phyloP scores from a whole-genome alignment of 2,888 invertebrate species.

The Cephus nigrinus region DNA sequence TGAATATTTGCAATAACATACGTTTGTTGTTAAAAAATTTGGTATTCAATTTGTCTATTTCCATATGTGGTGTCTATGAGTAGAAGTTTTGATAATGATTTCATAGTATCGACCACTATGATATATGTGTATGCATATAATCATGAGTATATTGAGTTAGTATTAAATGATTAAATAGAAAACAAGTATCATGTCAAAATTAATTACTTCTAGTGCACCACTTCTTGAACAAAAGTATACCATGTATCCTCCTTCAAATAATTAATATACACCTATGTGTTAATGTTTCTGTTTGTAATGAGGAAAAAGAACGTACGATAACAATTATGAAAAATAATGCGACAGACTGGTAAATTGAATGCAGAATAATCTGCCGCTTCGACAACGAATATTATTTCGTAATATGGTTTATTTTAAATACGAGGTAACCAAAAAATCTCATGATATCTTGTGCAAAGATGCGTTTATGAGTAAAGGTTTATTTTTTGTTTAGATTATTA shows the following conservation, averaged over 20 bases:
- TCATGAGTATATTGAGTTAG: no score
- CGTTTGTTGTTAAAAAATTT: background rate
- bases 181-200: background rate
- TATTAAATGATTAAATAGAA: no score
- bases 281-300: background rate
- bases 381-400: background rate
- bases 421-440: no score
- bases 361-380: background rate
- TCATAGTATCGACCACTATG: background rate
- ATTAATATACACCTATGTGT: background rate
- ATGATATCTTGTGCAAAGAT: no score
- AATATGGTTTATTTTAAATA: background rate
- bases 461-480: no score
- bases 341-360: background rate
- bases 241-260: background rate
- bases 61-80: background rate
- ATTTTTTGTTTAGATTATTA: background rate
- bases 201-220: background rate
- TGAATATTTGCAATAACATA: constrained; percentile 55
- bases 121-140: no score
- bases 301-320: background rate
- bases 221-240: background rate
- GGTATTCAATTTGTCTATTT: background rate
- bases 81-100: background rate
- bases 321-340: background rate